Conservation (phyloP, 2,888 invertebrate species). For the Drosophila leonis region DNA sequence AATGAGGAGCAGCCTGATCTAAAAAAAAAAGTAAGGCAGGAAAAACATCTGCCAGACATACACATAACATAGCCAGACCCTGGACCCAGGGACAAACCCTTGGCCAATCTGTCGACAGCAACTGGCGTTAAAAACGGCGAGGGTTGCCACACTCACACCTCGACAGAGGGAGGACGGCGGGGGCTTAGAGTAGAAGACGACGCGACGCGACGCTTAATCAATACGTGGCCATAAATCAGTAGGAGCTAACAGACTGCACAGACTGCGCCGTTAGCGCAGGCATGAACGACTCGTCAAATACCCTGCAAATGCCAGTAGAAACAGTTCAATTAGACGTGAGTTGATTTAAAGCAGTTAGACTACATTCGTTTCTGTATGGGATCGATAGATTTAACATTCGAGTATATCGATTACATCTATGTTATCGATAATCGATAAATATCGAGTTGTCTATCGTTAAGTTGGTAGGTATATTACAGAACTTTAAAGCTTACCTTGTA, state of each 20-base stretch:
- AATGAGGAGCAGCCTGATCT: constrained; percentile 4
- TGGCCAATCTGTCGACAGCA: constrained; percentile 62
- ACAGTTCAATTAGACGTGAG: neutral
- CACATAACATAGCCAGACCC: neutral
- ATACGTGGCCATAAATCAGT: constrained; percentile 73
- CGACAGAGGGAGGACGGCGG: neutral
- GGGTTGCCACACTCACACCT: constrained; percentile 67
- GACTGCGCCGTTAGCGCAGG: constrained; percentile 26
- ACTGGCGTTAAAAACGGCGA: constrained; percentile 63
- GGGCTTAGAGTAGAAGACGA: neutral
- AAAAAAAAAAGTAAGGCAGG: constrained; percentile 30
- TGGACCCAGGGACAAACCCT: constrained; percentile 20
- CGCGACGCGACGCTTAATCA: constrained; percentile 45
- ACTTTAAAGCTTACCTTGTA: too few species aligned
- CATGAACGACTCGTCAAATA: neutral
- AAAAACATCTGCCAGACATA: constrained; percentile 65
- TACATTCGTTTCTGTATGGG: neutral
- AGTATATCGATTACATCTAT: neutral
- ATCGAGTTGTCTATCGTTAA: neutral
- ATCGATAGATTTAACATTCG: too few species aligned
- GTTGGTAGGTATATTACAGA: neutral
- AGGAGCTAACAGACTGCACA: constrained; percentile 46
- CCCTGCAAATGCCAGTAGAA: neutral
- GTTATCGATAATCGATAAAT: neutral
- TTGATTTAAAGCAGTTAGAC: too few species aligned